Evolutionary conservation across 2,888 invertebrate species (phyloP).

Genomic region (Theretra japonica): DNA sequence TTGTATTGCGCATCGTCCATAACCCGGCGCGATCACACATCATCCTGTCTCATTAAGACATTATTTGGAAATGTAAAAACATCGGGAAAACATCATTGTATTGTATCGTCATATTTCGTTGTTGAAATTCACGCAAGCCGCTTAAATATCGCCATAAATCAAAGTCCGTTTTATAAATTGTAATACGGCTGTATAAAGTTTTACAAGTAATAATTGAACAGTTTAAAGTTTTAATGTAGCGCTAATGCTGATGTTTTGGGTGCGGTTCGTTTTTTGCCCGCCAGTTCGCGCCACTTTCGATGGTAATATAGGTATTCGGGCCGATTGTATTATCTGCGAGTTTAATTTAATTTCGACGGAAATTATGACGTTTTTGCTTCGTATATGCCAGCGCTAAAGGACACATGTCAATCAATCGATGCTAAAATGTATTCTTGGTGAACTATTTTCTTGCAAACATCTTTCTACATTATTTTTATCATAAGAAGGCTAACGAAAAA

Average conservation of each 20-base stretch:
- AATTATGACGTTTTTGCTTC: too few species aligned
- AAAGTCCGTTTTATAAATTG: constrained; percentile 27
- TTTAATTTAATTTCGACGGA: constrained; percentile 1
- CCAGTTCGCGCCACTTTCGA: constrained; percentile 17
- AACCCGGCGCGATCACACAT: constrained; percentile 54
- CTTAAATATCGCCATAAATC: constrained; percentile 28
- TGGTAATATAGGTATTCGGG: constrained; percentile 4
- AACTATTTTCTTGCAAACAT: too few species aligned
- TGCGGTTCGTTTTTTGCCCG: neutral
- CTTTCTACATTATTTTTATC: too few species aligned
- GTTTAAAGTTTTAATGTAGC: constrained; percentile 22
- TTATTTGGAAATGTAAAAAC: constrained; percentile 57
- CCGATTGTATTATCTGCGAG: constrained; percentile 3
- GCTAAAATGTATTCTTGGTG: too few species aligned
- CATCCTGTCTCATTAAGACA: constrained; percentile 68
- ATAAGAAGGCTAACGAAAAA: too few species aligned
- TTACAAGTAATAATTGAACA: constrained; percentile 21
- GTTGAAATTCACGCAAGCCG: constrained; percentile 14
- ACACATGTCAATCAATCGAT: too few species aligned
- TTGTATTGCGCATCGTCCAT: constrained; percentile 47
- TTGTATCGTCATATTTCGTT: constrained; percentile 25
- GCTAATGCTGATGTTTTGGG: constrained; percentile 19
- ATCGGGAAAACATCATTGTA: constrained; percentile 29
- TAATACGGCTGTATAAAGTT: constrained; percentile 26
- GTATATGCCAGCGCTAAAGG: too few species aligned